A percentile compares a stretch with the other conserved stretches of the same genome.
Evolutionary conservation across 2,888 invertebrate genomes (phyloP).

Genomic region (Agonopterix alstromeriana): DNA sequence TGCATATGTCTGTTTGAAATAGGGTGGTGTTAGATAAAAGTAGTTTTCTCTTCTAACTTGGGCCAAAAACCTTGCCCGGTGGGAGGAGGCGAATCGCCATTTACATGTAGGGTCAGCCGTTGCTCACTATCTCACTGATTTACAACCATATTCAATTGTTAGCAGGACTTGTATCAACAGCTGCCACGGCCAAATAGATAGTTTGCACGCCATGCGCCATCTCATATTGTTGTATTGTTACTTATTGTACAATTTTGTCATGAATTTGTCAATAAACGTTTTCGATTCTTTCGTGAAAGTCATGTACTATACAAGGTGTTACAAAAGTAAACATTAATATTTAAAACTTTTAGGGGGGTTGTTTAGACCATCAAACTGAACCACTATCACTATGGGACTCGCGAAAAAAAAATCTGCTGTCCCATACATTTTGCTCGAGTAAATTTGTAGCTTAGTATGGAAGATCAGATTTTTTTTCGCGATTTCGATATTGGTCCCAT

Average conservation of each 20-base stretch:
- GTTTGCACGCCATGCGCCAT: constrained; percentile 18
- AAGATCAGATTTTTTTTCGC: no score
- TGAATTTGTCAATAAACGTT: neutral
- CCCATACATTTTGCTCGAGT: no score
- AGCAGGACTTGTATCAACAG: constrained; percentile 64
- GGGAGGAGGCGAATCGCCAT: constrained; percentile 48
- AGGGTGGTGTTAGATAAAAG: no score
- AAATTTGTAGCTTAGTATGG: no score
- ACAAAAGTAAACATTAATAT: no score
- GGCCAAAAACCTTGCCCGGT: constrained; percentile 31
- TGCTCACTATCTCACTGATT: constrained; percentile 61
- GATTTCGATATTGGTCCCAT: no score
- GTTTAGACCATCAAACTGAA: no score
- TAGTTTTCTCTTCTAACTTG: constrained; percentile 23
- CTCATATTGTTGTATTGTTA: neutral
- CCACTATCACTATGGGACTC: no score
- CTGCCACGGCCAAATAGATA: constrained; percentile 57
- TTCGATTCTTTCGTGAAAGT: no score
- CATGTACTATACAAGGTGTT: neutral
- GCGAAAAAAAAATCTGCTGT: no score
- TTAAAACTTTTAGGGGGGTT: no score
- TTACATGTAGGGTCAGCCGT: constrained; percentile 62
- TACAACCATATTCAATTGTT: constrained; percentile 71
- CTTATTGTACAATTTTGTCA: neutral
- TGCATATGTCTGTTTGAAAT: no score